These are phyloP conservation scores for Nanorana parkeri DNA, from an alignment of 2,113 vertebrate genomes.

Conservation along the genomic window DNA sequence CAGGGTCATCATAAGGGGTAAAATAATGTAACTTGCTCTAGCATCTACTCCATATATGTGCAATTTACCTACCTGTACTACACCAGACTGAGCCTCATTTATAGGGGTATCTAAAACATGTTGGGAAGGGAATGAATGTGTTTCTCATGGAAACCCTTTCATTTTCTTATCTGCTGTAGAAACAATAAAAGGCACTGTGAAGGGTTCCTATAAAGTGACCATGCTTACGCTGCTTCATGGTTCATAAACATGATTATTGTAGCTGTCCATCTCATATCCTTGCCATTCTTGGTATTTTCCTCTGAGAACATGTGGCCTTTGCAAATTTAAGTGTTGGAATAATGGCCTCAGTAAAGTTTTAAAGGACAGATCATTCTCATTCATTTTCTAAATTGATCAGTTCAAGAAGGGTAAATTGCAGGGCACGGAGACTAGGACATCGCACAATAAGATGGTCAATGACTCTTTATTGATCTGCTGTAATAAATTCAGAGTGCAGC, in stretches of 20 bases:
- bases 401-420: constrained; percentile 16
- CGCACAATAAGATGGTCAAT: constrained; percentile 24
- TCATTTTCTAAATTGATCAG: constrained; percentile 28
- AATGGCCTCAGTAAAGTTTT: constrained; percentile 9
- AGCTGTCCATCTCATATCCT: neutral
- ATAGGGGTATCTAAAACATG: no score
- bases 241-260: neutral
- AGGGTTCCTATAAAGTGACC: no score
- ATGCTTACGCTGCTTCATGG: neutral
- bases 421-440: constrained; percentile 21
- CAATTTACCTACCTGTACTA: no score
- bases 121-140: no score
- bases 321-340: neutral
- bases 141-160: no score
- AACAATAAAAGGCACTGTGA: no score
- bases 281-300: neutral
- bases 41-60: no score
- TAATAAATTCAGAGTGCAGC: constrained; percentile 17
- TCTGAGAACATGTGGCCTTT: neutral
- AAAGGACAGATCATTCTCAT: constrained; percentile 25
- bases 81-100: no score
- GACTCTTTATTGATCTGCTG: constrained; percentile 21
- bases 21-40: no score
- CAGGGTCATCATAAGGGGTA: no score
- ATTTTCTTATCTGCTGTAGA: no score